These are phyloP conservation scores for Gadopsis bispinosus DNA, from an alignment of 2,797 vertebrate species.

Conservation along the genomic window DNA sequence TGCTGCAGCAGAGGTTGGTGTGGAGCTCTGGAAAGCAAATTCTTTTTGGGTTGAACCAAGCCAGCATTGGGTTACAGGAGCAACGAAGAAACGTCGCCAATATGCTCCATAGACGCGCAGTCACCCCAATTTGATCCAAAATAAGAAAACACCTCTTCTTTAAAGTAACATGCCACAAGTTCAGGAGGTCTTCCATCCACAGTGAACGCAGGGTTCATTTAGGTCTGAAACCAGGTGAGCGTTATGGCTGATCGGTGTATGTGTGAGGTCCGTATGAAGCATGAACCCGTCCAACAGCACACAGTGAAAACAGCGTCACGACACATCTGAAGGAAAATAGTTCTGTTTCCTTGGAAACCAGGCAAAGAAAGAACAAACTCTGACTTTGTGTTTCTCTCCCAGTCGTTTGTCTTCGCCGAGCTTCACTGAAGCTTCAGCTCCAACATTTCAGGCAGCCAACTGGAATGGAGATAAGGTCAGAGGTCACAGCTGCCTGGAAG, in stretches of 20 bases:
- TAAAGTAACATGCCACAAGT: too few species aligned
- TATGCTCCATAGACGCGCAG: too few species aligned
- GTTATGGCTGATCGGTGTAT: too few species aligned
- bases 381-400: neutral
- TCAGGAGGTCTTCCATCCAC: too few species aligned
- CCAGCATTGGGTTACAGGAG: neutral
- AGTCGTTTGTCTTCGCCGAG: conserved; percentile 19
- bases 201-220: too few species aligned
- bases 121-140: neutral
- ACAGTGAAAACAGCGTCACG: conserved; percentile 20
- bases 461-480: conserved; percentile 7
- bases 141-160: neutral
- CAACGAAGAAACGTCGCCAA: too few species aligned
- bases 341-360: conserved; percentile 62
- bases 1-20: too few species aligned
- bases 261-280: neutral
- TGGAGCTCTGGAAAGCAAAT: too few species aligned
- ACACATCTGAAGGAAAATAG: conserved; percentile 34
- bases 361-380: conserved; percentile 2
- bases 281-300: conserved; percentile 10
- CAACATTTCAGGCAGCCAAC: conserved; percentile 6
- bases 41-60: too few species aligned
- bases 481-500: conserved; percentile 15
- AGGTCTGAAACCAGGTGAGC: too few species aligned
- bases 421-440: neutral